phyloP scores from a whole-genome alignment of 2,888 invertebrate genomes.

The Pardosa pseudoannulata region DNA sequence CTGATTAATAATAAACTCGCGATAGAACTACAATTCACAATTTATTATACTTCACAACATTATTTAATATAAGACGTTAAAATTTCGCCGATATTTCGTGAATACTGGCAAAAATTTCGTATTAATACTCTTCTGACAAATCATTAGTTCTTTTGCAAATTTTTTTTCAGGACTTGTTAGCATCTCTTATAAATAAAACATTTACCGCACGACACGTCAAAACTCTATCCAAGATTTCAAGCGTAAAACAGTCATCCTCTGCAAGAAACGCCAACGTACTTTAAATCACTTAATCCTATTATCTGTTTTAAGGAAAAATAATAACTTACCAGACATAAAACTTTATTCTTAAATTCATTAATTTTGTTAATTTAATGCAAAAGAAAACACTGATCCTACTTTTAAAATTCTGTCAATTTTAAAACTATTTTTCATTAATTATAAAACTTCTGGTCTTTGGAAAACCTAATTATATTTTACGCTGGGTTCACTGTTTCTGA shows the following conservation, averaged over 20 bases:
- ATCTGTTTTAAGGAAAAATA: neutral
- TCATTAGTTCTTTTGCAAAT: too few species aligned
- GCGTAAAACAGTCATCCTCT: neutral
- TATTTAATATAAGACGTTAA: too few species aligned
- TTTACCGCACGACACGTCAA: too few species aligned
- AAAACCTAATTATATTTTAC: neutral
- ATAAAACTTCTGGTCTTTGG: neutral
- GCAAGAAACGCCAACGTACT: neutral
- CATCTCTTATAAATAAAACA: too few species aligned
- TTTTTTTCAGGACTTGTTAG: too few species aligned
- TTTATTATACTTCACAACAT: too few species aligned
- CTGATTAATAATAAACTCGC: too few species aligned
- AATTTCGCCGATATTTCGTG: too few species aligned
- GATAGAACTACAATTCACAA: too few species aligned
- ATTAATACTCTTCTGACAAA: too few species aligned
- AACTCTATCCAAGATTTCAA: too few species aligned
- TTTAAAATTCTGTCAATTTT: neutral
- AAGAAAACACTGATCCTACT: neutral
- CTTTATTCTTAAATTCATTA: slow-evolving; percentile 11
- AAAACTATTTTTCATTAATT: slow-evolving; percentile 12
- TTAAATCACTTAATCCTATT: neutral
- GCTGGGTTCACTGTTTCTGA: neutral
- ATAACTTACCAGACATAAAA: neutral
- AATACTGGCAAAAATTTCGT: too few species aligned
- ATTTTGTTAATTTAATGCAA: slow-evolving; percentile 15